Percentiles rank a stretch among this genome's conserved stretches.
phyloP scores from a whole-genome alignment of 2,797 vertebrate genomes.

The Pagetopsis macropterus region DNA sequence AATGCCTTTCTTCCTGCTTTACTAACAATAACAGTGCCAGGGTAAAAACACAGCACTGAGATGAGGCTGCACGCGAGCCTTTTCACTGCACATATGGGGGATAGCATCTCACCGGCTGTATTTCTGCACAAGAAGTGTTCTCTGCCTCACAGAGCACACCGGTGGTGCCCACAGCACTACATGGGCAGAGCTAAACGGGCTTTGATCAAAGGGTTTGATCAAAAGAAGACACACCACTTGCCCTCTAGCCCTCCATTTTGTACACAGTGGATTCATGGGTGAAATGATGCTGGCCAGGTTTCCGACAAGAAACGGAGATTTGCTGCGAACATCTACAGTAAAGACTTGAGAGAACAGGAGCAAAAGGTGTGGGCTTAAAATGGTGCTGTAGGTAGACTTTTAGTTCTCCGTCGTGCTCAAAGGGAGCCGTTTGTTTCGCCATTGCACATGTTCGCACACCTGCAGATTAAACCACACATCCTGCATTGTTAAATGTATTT shows the following conservation, averaged over 20 bases:
- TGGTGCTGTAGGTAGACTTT: constrained; percentile 67
- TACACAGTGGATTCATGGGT: constrained; percentile 76
- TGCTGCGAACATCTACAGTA: constrained; percentile 62
- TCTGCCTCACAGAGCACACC: constrained; percentile 74
- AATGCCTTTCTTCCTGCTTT: not conserved
- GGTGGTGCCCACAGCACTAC: constrained; percentile 83
- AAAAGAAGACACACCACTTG: constrained; percentile 82
- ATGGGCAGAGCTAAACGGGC: constrained; percentile 83
- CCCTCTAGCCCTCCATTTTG: constrained; percentile 83
- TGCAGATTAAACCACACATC: constrained; percentile 41
- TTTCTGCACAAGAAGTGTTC: constrained; percentile 59
- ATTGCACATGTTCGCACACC: constrained; percentile 50
- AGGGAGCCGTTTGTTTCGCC: constrained; percentile 57
- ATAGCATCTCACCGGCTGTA: constrained; percentile 65
- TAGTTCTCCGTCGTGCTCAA: constrained; percentile 42
- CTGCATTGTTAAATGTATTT: constrained; percentile 7
- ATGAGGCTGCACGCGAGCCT: constrained; percentile 28
- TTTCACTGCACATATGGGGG: constrained; percentile 55
- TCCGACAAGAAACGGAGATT: constrained; percentile 74
- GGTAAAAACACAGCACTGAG: constrained; percentile 22
- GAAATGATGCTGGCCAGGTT: constrained; percentile 77
- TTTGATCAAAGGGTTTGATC: constrained; percentile 84
- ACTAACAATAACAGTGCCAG: constrained; percentile 12
- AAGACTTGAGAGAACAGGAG: constrained; percentile 62
- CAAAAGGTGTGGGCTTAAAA: constrained; percentile 75